Base-by-base conservation (phyloP, 2,888 invertebrate genomes). In the Ypsolopha sequella region DNA sequence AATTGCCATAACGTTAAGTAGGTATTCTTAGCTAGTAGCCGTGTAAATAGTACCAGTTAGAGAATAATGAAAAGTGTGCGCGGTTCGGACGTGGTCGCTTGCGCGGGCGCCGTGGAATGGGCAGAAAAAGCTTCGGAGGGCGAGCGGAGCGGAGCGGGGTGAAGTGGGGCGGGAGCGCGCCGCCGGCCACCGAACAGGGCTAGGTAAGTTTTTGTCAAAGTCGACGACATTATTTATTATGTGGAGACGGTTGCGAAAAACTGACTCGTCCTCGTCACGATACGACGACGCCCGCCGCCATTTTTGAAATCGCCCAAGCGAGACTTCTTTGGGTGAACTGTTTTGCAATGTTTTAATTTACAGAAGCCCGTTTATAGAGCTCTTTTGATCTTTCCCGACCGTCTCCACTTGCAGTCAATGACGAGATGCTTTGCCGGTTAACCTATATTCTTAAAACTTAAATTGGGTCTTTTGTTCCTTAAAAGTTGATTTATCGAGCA, bases 1-100 rank as follows among this genome's bases (percentile, higher is more conserved):
- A 85, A 86, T 85, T 86, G 86, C 86, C 86, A 86, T 86, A 86
- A 85, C 79, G 82, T 76, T 86, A 86, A 86, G 85, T 85, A 85
- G 85, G 71, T 78, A 76, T 80, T 80, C 80, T 78, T 84, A 85
- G 82, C 63, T 62, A 68, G 73, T 84, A 82, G 80, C 70, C 59
- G 78, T 86, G 86, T 86, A 85, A 79, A 86, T 86, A 86, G 76
- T 80, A 80, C 80, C 79, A 72, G 68, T 75, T 71, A 76, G 64
- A 65, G 71, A 61, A 66, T 66, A 64, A 65, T 70, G 65, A 68
- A 80, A 71, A 71, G 79, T 80, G 80, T 80, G 81, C 73, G 72
- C 75, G 68, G 72, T 70, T 71, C 64, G 72, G 36, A 45, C 47
- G 36, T 24, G 24, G 24, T 41, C 14, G 52, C 50, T 48, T 76